Evolutionary conservation across 2,797 vertebrate genomes (phyloP), one percentile per base, ranked within the genome.

Genomic region (Cyprinella venusta): DNA sequence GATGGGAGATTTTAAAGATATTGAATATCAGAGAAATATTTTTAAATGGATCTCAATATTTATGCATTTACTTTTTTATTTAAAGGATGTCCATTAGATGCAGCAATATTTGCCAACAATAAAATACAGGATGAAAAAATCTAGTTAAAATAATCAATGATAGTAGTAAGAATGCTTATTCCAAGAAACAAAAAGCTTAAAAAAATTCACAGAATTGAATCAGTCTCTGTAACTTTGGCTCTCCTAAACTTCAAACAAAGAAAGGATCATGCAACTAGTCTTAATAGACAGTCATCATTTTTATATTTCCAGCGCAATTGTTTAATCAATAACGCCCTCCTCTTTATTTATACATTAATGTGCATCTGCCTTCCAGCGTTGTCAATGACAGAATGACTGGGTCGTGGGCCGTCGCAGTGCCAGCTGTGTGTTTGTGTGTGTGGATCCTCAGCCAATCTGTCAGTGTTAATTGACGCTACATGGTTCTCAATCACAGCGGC

Each of bases 391-490:
- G 68, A 45, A 16, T 8, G 59, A 8, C 24, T 30, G 59, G 13
- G 24, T 7, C 15, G 59, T 63, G 24, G 24, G 59, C 2, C 10
- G 12, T 6, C 59, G 12, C 59, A 61, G 59, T 61, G 13, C 24
- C 59, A 61, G 59, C 59, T 63, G 59, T 63, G 59, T 63, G 24
- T 63, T 26, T 63, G 59, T 63, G 59, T 63, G 59, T 63, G 59
- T 7, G 59, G 24, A 16, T 26, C 24, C 13, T 15, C 59, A 15
- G 59, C 59, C 24, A 30, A 63, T 63, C 75, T 63, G 72, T 36
- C 33, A 38, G 72, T 2, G 72, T n/a, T 59, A 38, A 24, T 36
- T 38, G 33, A 52, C 5, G 9, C 69, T 30, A 8, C 59, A 30
- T 63, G 16, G 26, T 52, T 72, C 24, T 72, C 69, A 33, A 50